Base-by-base conservation (phyloP, 2,888 invertebrate species). In the Sarcophaga rosellei region DNA sequence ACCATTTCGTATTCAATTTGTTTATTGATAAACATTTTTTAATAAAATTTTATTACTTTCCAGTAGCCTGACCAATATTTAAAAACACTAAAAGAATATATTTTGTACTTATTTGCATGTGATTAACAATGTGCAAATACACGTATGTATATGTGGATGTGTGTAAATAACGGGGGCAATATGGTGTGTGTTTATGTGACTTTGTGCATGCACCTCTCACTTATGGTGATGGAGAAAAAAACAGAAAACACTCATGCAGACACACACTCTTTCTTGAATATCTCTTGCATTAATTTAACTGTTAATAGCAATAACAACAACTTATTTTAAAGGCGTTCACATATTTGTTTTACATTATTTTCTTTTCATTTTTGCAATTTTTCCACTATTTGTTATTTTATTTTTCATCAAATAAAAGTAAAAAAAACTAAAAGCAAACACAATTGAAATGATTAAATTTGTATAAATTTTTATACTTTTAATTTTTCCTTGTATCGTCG, bases 401-500 rank as follows among this genome's bases (percentile, higher is more conserved):
- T 21, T 35, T 35, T 35, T 35, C 35, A 35, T 35, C 35, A 10
- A 35, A 35, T 35, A 35, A 10, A 35, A 35, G 35, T 35, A 35
- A 35, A 35, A 35, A 35, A 35, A 35, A 35, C 35, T 20, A 61
- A 61, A 47, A 44, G 17, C 12, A 69, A 70, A 57, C 15, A 15
- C 53, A 47, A 47, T 53, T 25, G 15, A n/a, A 21, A 59, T 59
- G 75, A 59, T 80, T 84, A 76, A 76, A 21, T 73, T 68, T 45
- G 17, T 69, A 17, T 53, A 53, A 53, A 53, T 17, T 62, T 82
- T 83, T 73, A 45, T 73, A 77, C 78, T 73, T 83, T 62, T 45
- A 72, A 66, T 45, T 62, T 75, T 65, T 69, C 23, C 25, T 84
- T 79, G 59, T 84, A 72, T 75, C n/a, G 57, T 75, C n/a, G 57